These are phyloP conservation scores for Crotalus viridis DNA, from an alignment of 2,113 vertebrate genomes.

Conservation along the genomic window DNA sequence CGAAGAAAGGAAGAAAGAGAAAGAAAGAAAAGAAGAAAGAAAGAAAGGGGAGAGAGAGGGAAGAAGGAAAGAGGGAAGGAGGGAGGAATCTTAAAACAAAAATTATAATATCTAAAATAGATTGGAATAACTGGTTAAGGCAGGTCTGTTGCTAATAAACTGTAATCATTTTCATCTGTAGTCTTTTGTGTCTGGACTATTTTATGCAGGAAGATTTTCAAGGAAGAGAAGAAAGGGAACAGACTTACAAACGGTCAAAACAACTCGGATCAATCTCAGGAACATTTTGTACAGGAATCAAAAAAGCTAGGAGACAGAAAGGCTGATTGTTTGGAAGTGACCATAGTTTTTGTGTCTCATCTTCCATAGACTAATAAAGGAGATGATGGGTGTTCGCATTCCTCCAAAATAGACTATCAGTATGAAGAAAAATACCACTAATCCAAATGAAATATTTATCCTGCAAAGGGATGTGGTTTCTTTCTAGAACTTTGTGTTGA, in stretches of 20 bases:
- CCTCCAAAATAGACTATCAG: neutral
- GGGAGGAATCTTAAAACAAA: neutral
- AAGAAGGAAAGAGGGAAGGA: neutral
- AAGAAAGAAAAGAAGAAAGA: neutral
- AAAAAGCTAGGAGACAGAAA: neutral
- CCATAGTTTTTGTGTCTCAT: neutral
- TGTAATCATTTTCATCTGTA: neutral
- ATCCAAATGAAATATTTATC: neutral
- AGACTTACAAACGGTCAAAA: neutral
- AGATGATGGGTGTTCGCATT: neutral
- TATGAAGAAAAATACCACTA: neutral
- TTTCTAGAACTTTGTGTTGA: constrained; percentile 2
- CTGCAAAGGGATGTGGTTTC: neutral
- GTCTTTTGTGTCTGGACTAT: neutral
- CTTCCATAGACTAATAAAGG: neutral
- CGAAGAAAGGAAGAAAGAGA: no score
- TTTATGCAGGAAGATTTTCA: neutral
- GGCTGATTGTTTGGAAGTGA: neutral
- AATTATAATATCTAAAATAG: neutral
- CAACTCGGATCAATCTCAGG: neutral
- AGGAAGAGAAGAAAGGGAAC: neutral
- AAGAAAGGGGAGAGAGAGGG: no score
- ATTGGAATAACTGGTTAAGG: neutral
- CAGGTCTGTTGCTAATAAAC: neutral
- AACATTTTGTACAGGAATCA: neutral